phyloP scores from a whole-genome alignment of 2,797 vertebrate species.

The Danio choprae region DNA sequence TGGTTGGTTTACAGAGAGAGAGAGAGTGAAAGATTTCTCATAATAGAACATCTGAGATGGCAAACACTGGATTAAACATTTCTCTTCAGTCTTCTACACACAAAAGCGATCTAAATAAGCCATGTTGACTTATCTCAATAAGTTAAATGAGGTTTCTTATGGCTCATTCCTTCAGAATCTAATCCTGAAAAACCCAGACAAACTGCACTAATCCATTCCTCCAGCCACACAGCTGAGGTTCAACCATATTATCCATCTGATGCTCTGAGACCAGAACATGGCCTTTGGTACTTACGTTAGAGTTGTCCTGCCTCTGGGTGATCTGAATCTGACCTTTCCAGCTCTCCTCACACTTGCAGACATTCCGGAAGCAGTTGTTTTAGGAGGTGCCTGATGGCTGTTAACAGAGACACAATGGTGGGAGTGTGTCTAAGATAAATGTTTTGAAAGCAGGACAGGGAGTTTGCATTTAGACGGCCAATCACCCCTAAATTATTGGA shows the following conservation, averaged over 20 bases:
- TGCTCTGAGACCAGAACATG: neutral
- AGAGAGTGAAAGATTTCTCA: conserved; percentile 26
- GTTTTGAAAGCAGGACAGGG: conserved; percentile 39
- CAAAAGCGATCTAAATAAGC: conserved; percentile 61
- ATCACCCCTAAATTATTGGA: neutral
- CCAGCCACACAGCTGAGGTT: neutral
- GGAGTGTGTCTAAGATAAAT: conserved; percentile 50
- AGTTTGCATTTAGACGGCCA: conserved; percentile 18
- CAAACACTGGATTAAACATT: conserved; percentile 63
- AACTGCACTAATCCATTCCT: neutral
- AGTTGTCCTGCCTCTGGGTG: neutral
- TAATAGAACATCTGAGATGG: conserved; percentile 15
- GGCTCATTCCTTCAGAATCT: conserved; percentile 52
- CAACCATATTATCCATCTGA: neutral
- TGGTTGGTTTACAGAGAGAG: conserved; percentile 56
- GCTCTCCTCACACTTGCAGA: conserved; percentile 31
- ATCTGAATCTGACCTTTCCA: conserved; percentile 38
- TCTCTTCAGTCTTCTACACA: conserved; percentile 54
- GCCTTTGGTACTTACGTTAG: neutral
- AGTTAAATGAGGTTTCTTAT: conserved; percentile 62
- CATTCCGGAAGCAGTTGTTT: conserved; percentile 61
- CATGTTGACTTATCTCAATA: conserved; percentile 49
- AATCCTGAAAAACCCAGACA: conserved; percentile 57
- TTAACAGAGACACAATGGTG: conserved; percentile 69
- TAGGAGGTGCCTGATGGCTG: conserved; percentile 62